Conservation (phyloP, 23 tunicate genomes). For the Botrylloides violaceus region DNA sequence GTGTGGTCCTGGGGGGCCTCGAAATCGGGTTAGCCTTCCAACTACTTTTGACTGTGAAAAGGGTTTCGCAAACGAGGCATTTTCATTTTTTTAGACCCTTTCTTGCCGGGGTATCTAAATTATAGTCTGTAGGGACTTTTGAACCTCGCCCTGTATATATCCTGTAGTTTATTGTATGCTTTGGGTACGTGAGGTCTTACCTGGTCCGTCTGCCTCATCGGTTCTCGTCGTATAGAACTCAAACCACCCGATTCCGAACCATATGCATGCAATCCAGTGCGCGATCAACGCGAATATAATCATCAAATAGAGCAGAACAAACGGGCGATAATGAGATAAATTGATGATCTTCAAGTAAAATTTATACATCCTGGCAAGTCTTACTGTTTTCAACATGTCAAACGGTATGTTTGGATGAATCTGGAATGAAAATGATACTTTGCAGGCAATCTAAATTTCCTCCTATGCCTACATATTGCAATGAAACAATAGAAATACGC, state of each 20-base stretch:
- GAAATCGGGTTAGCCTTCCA: too few relatives aligned
- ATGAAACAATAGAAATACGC: too few relatives aligned
- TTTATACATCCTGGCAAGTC: conserved; percentile 39
- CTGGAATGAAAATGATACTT: conserved; percentile 12
- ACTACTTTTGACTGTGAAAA: too few relatives aligned
- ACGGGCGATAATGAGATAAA: conserved; percentile 32
- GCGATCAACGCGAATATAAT: conserved; percentile 41
- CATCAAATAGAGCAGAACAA: conserved; percentile 39
- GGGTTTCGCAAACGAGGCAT: too few relatives aligned
- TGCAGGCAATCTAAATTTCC: too few relatives aligned
- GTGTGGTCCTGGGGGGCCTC: too few relatives aligned
- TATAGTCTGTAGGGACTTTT: too few relatives aligned
- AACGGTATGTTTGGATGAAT: conserved; percentile 10
- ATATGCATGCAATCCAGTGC: conserved; percentile 80
- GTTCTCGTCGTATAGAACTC: not conserved
- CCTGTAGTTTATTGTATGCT: not conserved
- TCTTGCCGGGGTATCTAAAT: too few relatives aligned
- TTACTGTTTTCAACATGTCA: conserved; percentile 33
- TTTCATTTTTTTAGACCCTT: too few relatives aligned
- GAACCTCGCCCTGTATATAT: too few relatives aligned
- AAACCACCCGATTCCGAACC: conserved; percentile 57
- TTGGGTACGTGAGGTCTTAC: not conserved
- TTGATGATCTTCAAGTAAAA: conserved; percentile 30
- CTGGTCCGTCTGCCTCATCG: not conserved
- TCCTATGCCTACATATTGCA: too few relatives aligned